A percentile compares a stretch with the other conserved stretches of the same genome.
Evolutionary conservation across 64 coral and sea anemone genomes (phyloP).

Genomic region (Stichodactyla helianthus): DNA sequence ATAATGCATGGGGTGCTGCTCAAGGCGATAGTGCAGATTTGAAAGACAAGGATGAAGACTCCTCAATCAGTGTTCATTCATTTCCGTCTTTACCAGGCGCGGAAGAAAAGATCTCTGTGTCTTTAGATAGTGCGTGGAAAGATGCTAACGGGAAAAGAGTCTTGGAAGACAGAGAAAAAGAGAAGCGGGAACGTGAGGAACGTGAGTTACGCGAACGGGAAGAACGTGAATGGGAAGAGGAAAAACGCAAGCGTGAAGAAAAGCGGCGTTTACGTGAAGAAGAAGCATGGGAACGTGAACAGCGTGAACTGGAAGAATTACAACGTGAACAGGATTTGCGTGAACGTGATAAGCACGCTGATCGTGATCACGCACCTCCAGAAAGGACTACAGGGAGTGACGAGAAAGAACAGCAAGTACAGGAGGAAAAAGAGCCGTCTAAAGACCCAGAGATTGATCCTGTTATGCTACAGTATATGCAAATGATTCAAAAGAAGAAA

Average conservation of each 20-base stretch:
- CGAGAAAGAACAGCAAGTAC: constrained; percentile 7
- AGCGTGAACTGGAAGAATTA: constrained; percentile 52
- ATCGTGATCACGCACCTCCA: not conserved
- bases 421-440: constrained; percentile 20
- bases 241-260: constrained; percentile 38
- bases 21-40: not conserved
- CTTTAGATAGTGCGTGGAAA: constrained; percentile 53
- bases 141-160: not conserved
- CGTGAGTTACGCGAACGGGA: constrained; percentile 41
- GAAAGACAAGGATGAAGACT: constrained; percentile 12
- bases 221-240: constrained; percentile 47
- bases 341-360: constrained; percentile 1
- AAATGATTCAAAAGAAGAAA: constrained; percentile 59
- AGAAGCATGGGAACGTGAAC: constrained; percentile 59
- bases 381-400: not conserved
- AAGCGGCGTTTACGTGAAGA: constrained; percentile 37
- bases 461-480: constrained; percentile 69
- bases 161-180: not conserved
- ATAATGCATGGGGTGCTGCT: not conserved
- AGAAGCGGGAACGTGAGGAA: constrained; percentile 35
- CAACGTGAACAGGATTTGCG: constrained; percentile 39
- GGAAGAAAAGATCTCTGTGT: not conserved
- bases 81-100: not conserved
- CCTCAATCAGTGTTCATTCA: not conserved
- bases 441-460: constrained; percentile 66